These are phyloP conservation scores for Chloroceryle aenea DNA, from an alignment of 2,113 vertebrate species.

Conservation along the genomic window DNA sequence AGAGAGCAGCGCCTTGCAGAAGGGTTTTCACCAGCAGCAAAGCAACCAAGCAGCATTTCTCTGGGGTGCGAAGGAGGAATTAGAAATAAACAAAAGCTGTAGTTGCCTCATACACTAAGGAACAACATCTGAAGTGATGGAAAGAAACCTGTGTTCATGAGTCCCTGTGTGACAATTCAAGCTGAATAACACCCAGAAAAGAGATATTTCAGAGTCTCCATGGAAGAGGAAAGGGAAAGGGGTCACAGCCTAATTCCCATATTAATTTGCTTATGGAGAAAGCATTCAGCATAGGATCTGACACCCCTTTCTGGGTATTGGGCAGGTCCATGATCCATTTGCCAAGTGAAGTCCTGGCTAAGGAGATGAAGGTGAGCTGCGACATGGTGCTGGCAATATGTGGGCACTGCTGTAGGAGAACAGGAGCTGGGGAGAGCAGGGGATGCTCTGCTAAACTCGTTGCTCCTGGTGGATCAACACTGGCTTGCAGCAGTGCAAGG, in stretches of 20 bases:
- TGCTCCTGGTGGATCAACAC: background rate
- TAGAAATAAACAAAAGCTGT: background rate
- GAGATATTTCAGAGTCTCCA: background rate
- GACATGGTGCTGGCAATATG: background rate
- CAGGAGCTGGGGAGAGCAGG: background rate
- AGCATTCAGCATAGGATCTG: rapidly evolving
- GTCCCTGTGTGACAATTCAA: background rate
- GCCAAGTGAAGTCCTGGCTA: background rate
- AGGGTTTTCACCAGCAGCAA: background rate
- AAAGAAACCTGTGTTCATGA: background rate
- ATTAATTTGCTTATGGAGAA: background rate
- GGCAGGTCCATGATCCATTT: background rate
- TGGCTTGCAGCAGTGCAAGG: background rate
- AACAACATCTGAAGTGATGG: background rate
- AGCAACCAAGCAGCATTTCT: background rate
- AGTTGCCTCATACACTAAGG: background rate
- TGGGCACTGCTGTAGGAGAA: rapidly evolving
- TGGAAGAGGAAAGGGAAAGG: background rate
- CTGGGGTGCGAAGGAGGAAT: background rate
- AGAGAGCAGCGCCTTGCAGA: background rate
- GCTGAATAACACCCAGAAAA: background rate
- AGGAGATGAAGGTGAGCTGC: rapidly evolving
- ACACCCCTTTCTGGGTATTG: background rate
- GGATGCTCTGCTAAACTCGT: background rate
- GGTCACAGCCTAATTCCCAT: background rate